These are phyloP conservation scores for Sebastes taczanowskii DNA, from an alignment of 2,797 vertebrate genomes.

Conservation along the genomic window DNA sequence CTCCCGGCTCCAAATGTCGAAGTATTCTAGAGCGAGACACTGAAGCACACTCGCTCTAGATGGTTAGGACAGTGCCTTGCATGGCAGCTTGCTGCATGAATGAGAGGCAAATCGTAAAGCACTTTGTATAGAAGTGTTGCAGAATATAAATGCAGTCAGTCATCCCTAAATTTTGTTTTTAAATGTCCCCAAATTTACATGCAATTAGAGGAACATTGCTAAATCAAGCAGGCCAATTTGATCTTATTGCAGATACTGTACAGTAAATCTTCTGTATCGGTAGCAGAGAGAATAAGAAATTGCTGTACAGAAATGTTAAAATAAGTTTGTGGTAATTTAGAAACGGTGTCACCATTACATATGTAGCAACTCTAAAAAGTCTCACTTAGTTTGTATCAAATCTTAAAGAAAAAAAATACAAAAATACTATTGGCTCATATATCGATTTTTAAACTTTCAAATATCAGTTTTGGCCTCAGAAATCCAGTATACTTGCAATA, in stretches of 20 bases:
- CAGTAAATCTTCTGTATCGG: background rate
- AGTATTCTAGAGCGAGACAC: background rate
- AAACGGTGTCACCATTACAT: background rate
- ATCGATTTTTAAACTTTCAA: background rate
- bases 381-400: background rate
- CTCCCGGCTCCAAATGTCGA: background rate
- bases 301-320: background rate
- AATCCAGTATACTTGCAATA: background rate
- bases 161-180: background rate
- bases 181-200: background rate
- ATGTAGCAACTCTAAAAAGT: background rate
- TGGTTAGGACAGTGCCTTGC: background rate
- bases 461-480: background rate
- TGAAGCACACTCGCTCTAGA: background rate
- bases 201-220: background rate
- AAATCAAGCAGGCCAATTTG: background rate
- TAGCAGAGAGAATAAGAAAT: background rate
- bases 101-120: background rate
- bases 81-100: background rate
- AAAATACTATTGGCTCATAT: background rate
- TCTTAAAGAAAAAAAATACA: background rate
- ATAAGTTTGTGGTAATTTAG: background rate
- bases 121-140: background rate
- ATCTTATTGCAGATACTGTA: background rate
- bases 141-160: background rate